Evolutionary conservation across 2,113 vertebrate species (phyloP).

Genomic region (Microcebus murinus): DNA sequence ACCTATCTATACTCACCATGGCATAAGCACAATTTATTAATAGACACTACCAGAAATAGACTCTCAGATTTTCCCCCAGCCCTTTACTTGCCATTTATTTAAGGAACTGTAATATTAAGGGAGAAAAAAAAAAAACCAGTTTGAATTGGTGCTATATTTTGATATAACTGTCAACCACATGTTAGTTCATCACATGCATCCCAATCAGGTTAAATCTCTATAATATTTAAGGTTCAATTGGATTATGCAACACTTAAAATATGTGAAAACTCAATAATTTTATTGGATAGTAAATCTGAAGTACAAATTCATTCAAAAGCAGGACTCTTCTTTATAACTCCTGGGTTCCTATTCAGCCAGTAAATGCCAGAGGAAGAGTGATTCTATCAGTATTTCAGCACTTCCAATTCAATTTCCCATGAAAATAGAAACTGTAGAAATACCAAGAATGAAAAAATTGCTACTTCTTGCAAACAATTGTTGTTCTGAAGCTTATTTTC

Average conservation of each 20-base stretch:
- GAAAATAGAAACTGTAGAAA: conserved; percentile 24
- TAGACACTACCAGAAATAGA: background rate
- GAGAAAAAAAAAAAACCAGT: background rate
- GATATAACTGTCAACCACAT: background rate
- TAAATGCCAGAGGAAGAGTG: background rate
- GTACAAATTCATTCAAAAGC: background rate
- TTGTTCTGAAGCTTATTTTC: background rate
- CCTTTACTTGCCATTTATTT: background rate
- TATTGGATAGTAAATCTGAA: background rate
- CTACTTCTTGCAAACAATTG: background rate
- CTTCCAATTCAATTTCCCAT: conserved; percentile 23
- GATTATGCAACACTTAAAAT: background rate
- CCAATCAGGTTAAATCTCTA: background rate
- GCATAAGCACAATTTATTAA: background rate
- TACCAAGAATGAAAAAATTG: background rate
- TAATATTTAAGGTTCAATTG: background rate
- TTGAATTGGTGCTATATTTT: background rate
- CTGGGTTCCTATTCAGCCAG: background rate
- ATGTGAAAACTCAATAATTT: background rate
- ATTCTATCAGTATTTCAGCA: background rate
- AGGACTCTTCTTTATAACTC: background rate
- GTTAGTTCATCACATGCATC: background rate
- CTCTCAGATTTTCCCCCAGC: rapidly evolving
- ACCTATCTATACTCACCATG: no score
- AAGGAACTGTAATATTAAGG: background rate